A percentile compares a stretch with the other conserved stretches of the same genome.
These are phyloP conservation scores for Desoria tigrina DNA, from an alignment of 2,888 invertebrate genomes.

Conservation along the genomic window DNA sequence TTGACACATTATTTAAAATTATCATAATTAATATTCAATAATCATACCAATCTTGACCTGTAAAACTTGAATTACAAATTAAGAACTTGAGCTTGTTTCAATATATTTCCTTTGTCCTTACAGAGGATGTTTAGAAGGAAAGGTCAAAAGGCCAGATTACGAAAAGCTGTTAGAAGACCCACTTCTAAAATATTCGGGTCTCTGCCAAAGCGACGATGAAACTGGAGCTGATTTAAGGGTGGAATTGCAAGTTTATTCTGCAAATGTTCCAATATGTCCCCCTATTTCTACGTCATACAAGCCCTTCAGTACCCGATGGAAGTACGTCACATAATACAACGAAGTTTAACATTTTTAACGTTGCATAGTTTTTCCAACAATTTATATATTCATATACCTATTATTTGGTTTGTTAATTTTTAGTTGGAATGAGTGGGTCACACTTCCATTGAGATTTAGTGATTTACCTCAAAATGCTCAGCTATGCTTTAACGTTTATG, in stretches of 20 bases:
- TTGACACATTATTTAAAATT: conserved; percentile 19
- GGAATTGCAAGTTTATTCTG: conserved; percentile 68
- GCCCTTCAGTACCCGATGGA: conserved; percentile 88
- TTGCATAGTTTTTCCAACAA: not conserved
- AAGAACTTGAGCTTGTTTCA: no score
- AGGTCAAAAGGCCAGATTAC: conserved; percentile 80
- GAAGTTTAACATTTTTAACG: not conserved
- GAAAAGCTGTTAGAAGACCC: conserved; percentile 84
- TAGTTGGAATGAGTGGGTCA: conserved; percentile 98
- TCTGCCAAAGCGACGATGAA: conserved; percentile 72
- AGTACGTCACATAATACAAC: conserved; percentile 63
- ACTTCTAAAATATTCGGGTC: conserved; percentile 84
- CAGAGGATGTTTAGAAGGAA: conserved; percentile 92
- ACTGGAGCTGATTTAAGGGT: conserved; percentile 81
- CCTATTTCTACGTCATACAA: conserved; percentile 90
- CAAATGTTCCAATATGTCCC: conserved; percentile 69
- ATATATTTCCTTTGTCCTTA: no score
- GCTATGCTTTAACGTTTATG: conserved; percentile 84
- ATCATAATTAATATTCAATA: not conserved
- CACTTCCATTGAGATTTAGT: conserved; percentile 83
- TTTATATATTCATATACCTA: not conserved
- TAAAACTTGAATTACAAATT: no score
- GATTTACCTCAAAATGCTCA: conserved; percentile 86
- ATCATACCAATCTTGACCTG: not conserved
- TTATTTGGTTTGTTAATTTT: not conserved